Conservation (phyloP, 1,140 invertebrate genomes). For the Sarcophaga peregrina region DNA sequence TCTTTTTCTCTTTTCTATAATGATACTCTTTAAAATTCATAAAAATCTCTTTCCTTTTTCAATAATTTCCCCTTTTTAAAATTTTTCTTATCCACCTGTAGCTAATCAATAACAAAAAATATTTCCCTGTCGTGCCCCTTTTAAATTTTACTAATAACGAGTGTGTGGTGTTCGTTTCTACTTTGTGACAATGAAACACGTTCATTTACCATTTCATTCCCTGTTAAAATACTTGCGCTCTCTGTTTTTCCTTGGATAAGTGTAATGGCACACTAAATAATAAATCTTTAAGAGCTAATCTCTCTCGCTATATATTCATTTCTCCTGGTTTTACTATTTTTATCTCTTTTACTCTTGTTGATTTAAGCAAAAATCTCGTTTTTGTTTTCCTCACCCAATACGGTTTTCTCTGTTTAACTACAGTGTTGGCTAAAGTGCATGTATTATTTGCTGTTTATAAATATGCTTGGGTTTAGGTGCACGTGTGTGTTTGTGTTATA, state of each 20-base stretch:
- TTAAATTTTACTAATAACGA: too few relatives aligned
- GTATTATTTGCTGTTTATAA: neutral
- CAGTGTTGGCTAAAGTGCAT: neutral
- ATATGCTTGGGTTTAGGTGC: neutral
- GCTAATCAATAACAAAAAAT: neutral
- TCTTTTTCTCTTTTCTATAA: neutral
- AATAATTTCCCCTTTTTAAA: neutral
- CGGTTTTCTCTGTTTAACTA: neutral
- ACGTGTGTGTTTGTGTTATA: neutral
- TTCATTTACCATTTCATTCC: neutral
- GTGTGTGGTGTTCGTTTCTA: too few relatives aligned
- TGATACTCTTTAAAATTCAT: neutral
- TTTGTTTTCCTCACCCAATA: neutral
- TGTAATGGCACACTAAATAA: neutral
- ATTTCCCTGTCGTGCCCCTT: too few relatives aligned
- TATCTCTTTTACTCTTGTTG: neutral
- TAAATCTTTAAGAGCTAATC: conserved; percentile 19
- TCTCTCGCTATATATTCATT: neutral
- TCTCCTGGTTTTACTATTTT: neutral
- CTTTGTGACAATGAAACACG: neutral
- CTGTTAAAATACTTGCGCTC: neutral
- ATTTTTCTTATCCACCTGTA: neutral
- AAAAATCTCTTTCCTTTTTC: neutral
- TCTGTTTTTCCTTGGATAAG: neutral
- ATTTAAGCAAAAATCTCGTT: neutral